phyloP scores from a whole-genome alignment of 1,140 invertebrate species.

The Platorchestia sp. region DNA sequence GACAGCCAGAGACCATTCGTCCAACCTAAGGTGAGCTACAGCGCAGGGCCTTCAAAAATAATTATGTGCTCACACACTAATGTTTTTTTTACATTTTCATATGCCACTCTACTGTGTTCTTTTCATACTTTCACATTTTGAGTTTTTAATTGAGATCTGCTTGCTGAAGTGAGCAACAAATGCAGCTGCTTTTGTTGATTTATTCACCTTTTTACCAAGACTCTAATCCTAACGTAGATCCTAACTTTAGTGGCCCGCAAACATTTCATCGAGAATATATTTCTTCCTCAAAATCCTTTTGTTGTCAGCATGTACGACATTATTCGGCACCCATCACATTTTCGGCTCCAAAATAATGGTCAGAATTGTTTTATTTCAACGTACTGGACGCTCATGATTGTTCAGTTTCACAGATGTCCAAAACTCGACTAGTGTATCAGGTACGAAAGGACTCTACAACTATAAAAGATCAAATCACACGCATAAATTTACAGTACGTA shows the following conservation, averaged over 20 bases:
- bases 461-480: no score
- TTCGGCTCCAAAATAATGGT: no score
- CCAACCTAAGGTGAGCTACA: constrained; percentile 69
- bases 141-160: background rate
- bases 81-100: background rate
- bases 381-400: no score
- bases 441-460: no score
- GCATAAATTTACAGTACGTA: no score
- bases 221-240: background rate
- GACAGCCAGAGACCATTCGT: constrained; percentile 72
- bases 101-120: background rate
- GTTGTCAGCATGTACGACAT: no score
- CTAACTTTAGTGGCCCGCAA: background rate
- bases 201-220: background rate
- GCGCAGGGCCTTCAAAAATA: background rate
- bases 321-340: no score
- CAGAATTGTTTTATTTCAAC: no score
- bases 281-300: background rate
- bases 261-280: background rate
- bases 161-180: background rate
- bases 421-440: no score
- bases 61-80: background rate
- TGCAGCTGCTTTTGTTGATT: background rate
- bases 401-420: no score
- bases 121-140: background rate